A percentile compares a stretch with the other conserved stretches of the same genome.
These are phyloP conservation scores for Stegastes partitus DNA, from an alignment of 2,113 vertebrate species.

Conservation along the genomic window DNA sequence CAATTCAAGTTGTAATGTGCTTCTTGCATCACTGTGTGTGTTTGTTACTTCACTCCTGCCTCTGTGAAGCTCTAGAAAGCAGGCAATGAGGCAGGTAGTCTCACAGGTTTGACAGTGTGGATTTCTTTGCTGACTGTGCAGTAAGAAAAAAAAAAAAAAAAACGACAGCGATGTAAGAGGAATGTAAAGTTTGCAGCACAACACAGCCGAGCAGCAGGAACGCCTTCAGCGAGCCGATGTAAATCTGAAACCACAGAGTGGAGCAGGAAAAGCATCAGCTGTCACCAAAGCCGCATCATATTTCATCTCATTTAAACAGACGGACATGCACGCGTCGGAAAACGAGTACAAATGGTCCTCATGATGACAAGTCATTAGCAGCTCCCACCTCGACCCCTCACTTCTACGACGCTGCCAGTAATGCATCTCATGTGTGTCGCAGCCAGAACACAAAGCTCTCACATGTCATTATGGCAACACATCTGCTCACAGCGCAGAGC, in stretches of 20 bases:
- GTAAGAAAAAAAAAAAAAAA: too few relatives aligned
- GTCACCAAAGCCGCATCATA: not conserved
- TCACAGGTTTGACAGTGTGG: not conserved
- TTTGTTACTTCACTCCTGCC: not conserved
- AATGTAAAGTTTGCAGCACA: not conserved
- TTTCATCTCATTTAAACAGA: not conserved
- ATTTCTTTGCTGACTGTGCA: not conserved
- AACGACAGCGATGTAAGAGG: not conserved
- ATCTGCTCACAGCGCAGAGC: not conserved
- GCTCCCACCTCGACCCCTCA: not conserved
- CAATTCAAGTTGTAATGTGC: not conserved
- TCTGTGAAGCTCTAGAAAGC: not conserved
- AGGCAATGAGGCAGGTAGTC: not conserved
- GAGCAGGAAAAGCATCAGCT: not conserved
- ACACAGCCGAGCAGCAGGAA: not conserved
- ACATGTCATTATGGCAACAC: not conserved
- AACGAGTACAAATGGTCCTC: constrained; percentile 8
- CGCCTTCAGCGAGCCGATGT: not conserved
- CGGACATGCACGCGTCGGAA: not conserved
- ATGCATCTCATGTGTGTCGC: not conserved
- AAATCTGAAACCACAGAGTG: constrained; percentile 6
- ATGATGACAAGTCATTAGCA: constrained; percentile 9
- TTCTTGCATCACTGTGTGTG: not conserved
- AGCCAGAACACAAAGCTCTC: constrained; percentile 1
- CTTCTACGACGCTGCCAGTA: not conserved